Conservation (phyloP, 1,140 invertebrate species). For the Pogonomyrmex californicus region DNA sequence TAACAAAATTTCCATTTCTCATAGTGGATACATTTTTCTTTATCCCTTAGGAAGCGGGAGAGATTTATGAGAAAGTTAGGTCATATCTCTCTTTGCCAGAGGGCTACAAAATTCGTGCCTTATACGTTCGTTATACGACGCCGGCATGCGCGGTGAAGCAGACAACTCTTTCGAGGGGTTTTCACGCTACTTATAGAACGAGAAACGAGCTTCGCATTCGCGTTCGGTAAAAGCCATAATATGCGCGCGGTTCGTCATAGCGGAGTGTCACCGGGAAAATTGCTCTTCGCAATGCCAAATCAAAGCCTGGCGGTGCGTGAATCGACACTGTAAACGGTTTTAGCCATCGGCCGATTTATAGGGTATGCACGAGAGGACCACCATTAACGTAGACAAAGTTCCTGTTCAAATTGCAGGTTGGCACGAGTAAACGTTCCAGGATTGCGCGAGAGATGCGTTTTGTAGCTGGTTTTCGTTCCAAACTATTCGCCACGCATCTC, state of each 20-base stretch:
- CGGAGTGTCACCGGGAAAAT: constrained; percentile 67
- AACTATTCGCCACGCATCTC: constrained; percentile 29
- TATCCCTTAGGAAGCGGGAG: constrained; percentile 1
- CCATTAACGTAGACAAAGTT: constrained; percentile 69
- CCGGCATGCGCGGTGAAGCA: neutral
- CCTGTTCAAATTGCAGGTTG: constrained; percentile 65
- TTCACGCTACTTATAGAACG: constrained; percentile 28
- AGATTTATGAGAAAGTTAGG: constrained; percentile 27
- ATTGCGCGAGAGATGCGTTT: constrained; percentile 61
- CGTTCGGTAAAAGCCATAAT: constrained; percentile 15
- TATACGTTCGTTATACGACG: neutral
- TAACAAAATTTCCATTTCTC: constrained; percentile 41
- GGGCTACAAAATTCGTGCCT: neutral
- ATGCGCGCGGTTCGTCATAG: constrained; percentile 37
- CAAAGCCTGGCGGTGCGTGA: constrained; percentile 71
- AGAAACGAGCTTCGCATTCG: neutral
- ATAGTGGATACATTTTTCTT: constrained; percentile 38
- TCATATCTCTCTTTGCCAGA: neutral
- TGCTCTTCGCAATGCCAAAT: constrained; percentile 71
- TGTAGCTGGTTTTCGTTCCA: constrained; percentile 45
- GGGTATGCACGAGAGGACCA: constrained; percentile 52
- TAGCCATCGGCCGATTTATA: constrained; percentile 66
- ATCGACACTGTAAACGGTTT: constrained; percentile 71
- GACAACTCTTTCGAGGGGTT: constrained; percentile 14
- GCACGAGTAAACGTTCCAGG: constrained; percentile 41